Conservation (phyloP, 1,140 invertebrate genomes). For the Andricus grossulariae region DNA sequence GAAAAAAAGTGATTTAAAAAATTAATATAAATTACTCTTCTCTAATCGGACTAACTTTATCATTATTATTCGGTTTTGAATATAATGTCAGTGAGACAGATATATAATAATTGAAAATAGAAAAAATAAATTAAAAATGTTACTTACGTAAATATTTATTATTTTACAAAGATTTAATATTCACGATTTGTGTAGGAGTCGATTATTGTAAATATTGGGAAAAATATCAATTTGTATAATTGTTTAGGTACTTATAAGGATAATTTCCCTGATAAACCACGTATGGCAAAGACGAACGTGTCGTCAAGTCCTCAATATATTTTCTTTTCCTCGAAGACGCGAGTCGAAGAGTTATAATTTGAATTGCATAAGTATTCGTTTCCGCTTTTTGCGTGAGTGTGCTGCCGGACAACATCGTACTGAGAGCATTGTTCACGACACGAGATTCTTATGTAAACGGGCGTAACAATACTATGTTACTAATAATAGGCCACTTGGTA, state of each 20-base stretch:
- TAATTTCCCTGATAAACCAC: not conserved
- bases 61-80: too few relatives aligned
- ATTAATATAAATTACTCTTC: too few relatives aligned
- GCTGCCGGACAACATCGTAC: slow-evolving; percentile 46
- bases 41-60: too few relatives aligned
- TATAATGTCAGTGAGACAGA: too few relatives aligned
- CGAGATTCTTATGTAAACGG: slow-evolving; percentile 69
- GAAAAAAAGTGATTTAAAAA: too few relatives aligned
- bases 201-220: not conserved
- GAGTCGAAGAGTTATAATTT: slow-evolving; percentile 55
- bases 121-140: too few relatives aligned
- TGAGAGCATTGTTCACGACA: slow-evolving; percentile 63
- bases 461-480: slow-evolving; percentile 63
- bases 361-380: slow-evolving; percentile 61
- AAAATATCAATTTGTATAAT: not conserved
- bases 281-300: not conserved
- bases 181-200: not conserved
- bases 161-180: too few relatives aligned
- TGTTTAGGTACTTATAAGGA: not conserved
- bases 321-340: slow-evolving; percentile 51
- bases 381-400: slow-evolving; percentile 51
- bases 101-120: too few relatives aligned
- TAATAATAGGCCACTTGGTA: slow-evolving; percentile 60
- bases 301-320: slow-evolving; percentile 8
- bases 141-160: too few relatives aligned